phyloP scores from a whole-genome alignment of 2,113 vertebrate species.

The Protobothrops mucrosquamatus region DNA sequence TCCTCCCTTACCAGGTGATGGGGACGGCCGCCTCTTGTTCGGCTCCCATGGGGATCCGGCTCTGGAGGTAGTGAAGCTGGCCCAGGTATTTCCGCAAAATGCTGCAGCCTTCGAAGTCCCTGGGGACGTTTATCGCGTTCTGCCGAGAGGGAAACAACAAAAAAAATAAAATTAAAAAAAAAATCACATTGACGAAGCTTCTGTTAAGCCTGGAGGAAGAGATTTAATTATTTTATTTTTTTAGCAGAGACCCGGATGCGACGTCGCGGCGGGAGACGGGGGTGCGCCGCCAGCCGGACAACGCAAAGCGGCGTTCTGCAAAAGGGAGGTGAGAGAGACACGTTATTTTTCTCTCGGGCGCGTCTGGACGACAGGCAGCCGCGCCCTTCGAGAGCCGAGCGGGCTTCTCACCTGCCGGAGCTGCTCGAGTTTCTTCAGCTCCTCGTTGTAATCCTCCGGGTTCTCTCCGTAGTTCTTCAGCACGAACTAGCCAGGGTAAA shows the following conservation, averaged over 20 bases:
- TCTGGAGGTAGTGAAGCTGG: constrained; percentile 96
- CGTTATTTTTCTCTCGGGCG: too few species aligned
- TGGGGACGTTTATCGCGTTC: constrained; percentile 85
- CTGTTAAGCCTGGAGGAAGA: background rate
- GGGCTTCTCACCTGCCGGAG: constrained; percentile 81
- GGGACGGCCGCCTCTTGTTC: constrained; percentile 88
- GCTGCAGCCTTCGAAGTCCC: constrained; percentile 97
- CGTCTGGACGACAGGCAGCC: accelerated
- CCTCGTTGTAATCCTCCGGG: constrained; percentile 94
- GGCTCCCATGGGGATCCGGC: constrained; percentile 87
- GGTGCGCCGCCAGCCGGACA: too few species aligned
- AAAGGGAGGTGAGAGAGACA: background rate
- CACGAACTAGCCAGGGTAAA: constrained; percentile 77
- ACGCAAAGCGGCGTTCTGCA: too few species aligned
- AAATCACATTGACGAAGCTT: background rate
- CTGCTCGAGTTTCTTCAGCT: constrained; percentile 92
- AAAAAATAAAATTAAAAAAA: background rate
- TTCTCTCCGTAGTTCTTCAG: constrained; percentile 96
- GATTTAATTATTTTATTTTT: too few species aligned
- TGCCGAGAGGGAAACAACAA: constrained; percentile 29
- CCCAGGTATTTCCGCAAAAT: constrained; percentile 94
- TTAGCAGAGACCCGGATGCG: too few species aligned
- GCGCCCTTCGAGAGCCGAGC: accelerated
- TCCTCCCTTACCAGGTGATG: constrained; percentile 81
- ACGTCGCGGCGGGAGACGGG: too few species aligned